Base-by-base conservation (phyloP, 1,140 invertebrate species). In the Agraylea sexmaculata region DNA sequence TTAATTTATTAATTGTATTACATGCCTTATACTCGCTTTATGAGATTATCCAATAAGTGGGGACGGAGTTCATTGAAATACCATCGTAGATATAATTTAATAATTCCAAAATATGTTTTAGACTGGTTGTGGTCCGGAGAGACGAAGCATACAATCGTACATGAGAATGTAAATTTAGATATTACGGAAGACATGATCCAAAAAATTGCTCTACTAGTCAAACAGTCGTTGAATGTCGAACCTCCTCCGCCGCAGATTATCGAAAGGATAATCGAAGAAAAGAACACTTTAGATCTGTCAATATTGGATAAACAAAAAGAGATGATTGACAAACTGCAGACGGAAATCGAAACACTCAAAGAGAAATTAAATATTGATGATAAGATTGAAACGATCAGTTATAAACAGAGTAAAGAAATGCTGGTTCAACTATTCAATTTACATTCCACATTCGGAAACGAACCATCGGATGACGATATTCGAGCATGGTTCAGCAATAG, bases 321-420 rank as follows among this genome's bases (percentile, higher is more conserved):
- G 4, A 39, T 62, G 13, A 62, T 69, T 6, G 56, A 64, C 20
- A 50, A 55, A 7, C 35, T 70, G 1, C 55, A 58, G 17, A 46
- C 50, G 12, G 64, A 70, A 48, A 58, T 70, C 7, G 51, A 57
- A 2, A 58, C 56, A 20, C 56, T 70, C 4, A 66, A 65, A 40
- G 45, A 54, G 12, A 54, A 67, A 6, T 50, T 67, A 1, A 51
- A 59, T 34, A 37, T 63, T n/a, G 54, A 62, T 33, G 42, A 51
- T 21, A 33, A 33, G 20, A 49, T 43, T 18, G 30, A 28, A 5
- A 19, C 12, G 16, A 29, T 46, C 17, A 43, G 35, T n/a, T 36
- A 38, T 7, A 49, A 47, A 22, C 35, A 47, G 10, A 56, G 55
- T 37, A 49, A 31, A 8, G 47, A 42, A 34, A 41, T 52, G 25